Conservation (phyloP, 2,113 vertebrate species). For the Anarhynchus alexandrinus region DNA sequence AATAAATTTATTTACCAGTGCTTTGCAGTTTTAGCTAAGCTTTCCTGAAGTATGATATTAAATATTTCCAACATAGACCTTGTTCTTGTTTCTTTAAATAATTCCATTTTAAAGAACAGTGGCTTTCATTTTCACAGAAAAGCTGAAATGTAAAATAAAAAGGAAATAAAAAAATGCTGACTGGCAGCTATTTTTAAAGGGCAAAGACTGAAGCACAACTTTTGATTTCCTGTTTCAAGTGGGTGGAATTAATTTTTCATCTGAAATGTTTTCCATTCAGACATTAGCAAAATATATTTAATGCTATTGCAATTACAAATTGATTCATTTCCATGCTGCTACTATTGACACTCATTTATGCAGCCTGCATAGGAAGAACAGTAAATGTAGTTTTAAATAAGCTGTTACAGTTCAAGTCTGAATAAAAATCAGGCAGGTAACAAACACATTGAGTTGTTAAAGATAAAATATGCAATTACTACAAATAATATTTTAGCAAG, state of each 20-base stretch:
- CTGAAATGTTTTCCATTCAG: slow-evolving; percentile 25
- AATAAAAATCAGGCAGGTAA: neutral
- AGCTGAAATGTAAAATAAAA: neutral
- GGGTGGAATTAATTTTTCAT: slow-evolving; percentile 45
- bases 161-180: neutral
- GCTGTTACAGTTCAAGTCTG: neutral
- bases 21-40: neutral
- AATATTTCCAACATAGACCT: neutral
- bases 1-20: neutral
- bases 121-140: neutral
- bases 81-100: neutral
- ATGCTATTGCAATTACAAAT: slow-evolving; percentile 29
- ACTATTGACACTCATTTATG: slow-evolving; percentile 12
- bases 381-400: slow-evolving; percentile 1
- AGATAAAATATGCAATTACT: neutral
- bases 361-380: neutral
- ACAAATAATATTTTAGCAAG: neutral
- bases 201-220: neutral
- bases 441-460: neutral
- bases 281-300: slow-evolving; percentile 19
- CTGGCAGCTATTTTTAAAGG: slow-evolving; percentile 25
- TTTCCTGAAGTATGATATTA: neutral
- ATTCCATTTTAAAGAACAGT: neutral
- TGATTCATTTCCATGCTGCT: slow-evolving; percentile 9
- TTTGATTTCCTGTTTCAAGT: slow-evolving; percentile 27